Percentiles rank a stretch among this genome's conserved stretches.
Evolutionary conservation across 2,113 vertebrate genomes (phyloP).

Genomic region (Platycercus adscitus): DNA sequence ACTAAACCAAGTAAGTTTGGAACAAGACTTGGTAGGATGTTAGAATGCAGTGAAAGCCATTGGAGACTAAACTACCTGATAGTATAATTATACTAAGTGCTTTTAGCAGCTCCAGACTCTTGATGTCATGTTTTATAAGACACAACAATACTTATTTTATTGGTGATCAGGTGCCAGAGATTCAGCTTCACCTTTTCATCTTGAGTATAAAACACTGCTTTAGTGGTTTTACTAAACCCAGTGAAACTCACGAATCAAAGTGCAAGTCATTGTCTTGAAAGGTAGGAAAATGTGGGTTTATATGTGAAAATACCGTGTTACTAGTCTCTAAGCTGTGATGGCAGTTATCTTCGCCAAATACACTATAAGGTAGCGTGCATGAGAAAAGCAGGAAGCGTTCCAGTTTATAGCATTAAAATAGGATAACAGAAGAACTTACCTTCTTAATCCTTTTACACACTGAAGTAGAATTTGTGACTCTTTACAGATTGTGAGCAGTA

Average conservation of each 20-base stretch:
- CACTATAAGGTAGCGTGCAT: fast-evolving
- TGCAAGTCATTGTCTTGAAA: background rate
- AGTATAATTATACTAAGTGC: background rate
- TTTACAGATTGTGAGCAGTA: background rate
- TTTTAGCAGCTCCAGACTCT: background rate
- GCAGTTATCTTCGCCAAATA: background rate
- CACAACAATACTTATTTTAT: background rate
- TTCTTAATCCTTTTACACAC: background rate
- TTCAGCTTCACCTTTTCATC: background rate
- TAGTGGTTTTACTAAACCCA: background rate
- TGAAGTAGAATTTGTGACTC: background rate
- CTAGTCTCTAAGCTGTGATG: background rate
- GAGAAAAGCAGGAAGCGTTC: background rate
- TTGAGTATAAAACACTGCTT: background rate
- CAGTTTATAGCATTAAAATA: background rate
- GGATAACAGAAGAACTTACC: background rate
- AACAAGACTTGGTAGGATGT: too few relatives aligned
- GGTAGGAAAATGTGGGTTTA: background rate
- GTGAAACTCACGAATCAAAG: background rate
- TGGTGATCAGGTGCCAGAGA: background rate
- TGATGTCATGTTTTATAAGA: fast-evolving
- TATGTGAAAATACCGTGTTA: background rate
- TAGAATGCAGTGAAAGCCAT: background rate
- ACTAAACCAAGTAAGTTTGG: constrained; percentile 85
- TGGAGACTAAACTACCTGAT: fast-evolving